These are phyloP conservation scores for Chauna torquata DNA, from an alignment of 2,113 vertebrate species.

Conservation along the genomic window DNA sequence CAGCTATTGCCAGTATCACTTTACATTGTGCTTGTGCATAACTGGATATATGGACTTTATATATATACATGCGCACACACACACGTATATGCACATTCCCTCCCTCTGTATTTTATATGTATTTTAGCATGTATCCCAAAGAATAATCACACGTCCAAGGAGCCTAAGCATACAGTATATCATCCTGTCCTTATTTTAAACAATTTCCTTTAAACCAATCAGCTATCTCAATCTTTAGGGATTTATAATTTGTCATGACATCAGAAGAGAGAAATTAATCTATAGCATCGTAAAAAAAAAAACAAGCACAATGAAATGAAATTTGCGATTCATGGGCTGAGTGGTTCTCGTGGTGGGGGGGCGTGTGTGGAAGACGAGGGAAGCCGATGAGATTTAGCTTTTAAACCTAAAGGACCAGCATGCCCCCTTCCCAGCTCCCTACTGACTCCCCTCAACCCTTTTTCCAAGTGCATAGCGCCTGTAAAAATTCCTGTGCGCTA, in stretches of 20 bases:
- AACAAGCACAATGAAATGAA: neutral
- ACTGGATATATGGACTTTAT: neutral
- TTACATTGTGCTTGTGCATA: slow-evolving; percentile 1
- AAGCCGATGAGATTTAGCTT: neutral
- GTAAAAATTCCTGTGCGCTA: slow-evolving; percentile 75
- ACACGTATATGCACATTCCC: neutral
- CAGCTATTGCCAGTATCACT: slow-evolving; percentile 47
- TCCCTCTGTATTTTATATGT: neutral
- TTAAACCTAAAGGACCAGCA: neutral
- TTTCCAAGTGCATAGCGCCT: slow-evolving; percentile 51
- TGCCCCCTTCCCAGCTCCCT: neutral
- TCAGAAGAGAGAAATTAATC: slow-evolving; percentile 15
- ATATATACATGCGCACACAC: neutral
- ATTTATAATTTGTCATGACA: neutral
- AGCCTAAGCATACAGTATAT: neutral
- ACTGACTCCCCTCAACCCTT: neutral
- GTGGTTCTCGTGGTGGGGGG: neutral
- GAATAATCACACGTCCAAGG: neutral
- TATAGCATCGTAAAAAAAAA: neutral
- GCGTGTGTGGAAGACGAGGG: neutral
- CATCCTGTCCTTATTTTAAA: neutral
- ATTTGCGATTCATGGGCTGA: neutral
- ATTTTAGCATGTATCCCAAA: neutral
- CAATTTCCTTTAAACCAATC: neutral
- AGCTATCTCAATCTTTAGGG: neutral